Evolutionary conservation across 2,797 vertebrate species (phyloP).

Genomic region (Eurystomus glaucurus): DNA sequence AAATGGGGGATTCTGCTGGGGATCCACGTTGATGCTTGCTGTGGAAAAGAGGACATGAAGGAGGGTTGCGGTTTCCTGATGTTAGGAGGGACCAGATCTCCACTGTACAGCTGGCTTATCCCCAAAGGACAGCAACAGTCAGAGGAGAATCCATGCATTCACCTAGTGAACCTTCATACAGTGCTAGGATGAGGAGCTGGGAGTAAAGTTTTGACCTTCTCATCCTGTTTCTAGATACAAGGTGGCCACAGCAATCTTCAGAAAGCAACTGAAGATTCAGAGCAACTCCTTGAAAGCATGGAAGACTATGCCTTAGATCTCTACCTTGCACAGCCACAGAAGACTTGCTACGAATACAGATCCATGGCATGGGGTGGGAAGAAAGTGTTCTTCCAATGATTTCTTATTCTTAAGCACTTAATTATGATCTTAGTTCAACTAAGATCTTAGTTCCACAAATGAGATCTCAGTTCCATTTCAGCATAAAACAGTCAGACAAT

Average conservation of each 20-base stretch:
- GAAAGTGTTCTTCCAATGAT: not conserved
- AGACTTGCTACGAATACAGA: not conserved
- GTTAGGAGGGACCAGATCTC: not conserved
- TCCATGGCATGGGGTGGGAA: not conserved
- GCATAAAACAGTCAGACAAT: not conserved
- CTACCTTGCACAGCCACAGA: not conserved
- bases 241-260: not conserved
- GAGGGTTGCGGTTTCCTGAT: not conserved
- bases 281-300: not conserved
- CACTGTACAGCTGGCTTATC: not conserved
- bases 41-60: not conserved
- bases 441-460: not conserved
- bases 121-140: not conserved
- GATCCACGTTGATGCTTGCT: not conserved
- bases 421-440: not conserved
- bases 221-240: not conserved
- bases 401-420: not conserved
- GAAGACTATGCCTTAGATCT: not conserved
- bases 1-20: not conserved
- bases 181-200: not conserved
- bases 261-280: not conserved
- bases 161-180: not conserved
- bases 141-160: not conserved
- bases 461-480: not conserved
- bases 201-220: not conserved